These are phyloP conservation scores for Oeneis ivallda DNA, from an alignment of 2,888 invertebrate genomes.

Conservation along the genomic window DNA sequence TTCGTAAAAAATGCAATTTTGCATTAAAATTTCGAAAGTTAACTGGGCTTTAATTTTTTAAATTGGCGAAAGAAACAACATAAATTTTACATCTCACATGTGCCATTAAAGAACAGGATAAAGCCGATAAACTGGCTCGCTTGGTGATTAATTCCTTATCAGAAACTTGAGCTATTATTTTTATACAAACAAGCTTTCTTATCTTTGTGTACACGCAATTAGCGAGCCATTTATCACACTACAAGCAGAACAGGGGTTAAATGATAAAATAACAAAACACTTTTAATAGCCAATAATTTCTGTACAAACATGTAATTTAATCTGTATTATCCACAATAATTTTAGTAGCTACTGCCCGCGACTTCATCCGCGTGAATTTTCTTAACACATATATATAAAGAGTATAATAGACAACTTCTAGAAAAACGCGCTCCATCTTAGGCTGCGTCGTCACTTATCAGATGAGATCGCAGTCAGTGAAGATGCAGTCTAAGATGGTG, in stretches of 20 bases:
- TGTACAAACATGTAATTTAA: conserved; percentile 6
- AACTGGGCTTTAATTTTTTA: not conserved
- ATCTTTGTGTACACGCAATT: conserved; percentile 13
- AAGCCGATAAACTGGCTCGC: not conserved
- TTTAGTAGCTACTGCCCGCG: not conserved
- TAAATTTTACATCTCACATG: not conserved
- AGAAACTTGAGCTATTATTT: conserved; percentile 15
- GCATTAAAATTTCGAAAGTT: not conserved
- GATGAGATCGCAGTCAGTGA: no score
- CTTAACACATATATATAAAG: no score
- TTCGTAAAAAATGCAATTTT: no score
- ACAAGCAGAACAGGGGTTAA: conserved; percentile 8
- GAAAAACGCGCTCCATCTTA: no score
- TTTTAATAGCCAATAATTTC: not conserved
- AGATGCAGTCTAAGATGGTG: no score
- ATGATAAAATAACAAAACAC: conserved; percentile 1
- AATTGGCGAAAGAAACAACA: not conserved
- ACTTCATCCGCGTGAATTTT: no score
- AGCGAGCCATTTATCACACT: conserved; percentile 5
- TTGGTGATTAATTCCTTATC: conserved; percentile 14
- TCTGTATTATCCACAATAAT: not conserved
- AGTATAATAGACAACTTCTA: no score
- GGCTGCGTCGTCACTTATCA: no score
- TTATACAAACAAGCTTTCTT: not conserved
- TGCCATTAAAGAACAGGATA: conserved; percentile 4